Evolutionary conservation across 2,113 vertebrate species (phyloP).

Genomic region (Tupaia chinensis): DNA sequence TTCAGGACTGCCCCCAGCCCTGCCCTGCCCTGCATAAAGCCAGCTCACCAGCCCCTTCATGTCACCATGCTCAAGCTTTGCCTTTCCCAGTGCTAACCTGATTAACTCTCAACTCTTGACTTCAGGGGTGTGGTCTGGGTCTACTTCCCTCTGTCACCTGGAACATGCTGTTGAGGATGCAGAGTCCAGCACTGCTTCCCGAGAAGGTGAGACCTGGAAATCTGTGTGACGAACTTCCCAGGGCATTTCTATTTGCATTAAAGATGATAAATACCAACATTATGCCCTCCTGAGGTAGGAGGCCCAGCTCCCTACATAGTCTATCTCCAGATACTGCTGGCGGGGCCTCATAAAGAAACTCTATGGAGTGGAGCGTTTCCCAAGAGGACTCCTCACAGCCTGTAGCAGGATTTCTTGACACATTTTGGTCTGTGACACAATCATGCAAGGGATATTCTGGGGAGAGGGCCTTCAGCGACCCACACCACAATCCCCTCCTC

Average conservation of each 20-base stretch:
- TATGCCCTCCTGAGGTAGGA: neutral
- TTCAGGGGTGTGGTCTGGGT: too few relatives aligned
- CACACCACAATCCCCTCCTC: too few relatives aligned
- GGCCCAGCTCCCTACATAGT: fast-evolving
- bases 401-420: too few relatives aligned
- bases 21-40: neutral
- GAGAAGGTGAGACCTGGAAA: too few relatives aligned
- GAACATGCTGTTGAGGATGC: neutral
- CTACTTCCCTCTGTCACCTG: neutral
- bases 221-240: neutral
- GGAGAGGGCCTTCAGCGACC: fast-evolving
- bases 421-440: neutral
- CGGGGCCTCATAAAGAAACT: neutral
- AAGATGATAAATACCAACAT: neutral
- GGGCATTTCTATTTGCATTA: neutral
- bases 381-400: neutral
- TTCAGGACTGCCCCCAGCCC: neutral
- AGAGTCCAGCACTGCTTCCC: neutral
- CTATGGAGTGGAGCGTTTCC: neutral
- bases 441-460: neutral
- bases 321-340: neutral
- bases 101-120: neutral
- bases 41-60: neutral
- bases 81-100: neutral
- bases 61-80: neutral